These are phyloP conservation scores for Lycaon pictus DNA, from an alignment of 2,113 vertebrate species.

Conservation along the genomic window DNA sequence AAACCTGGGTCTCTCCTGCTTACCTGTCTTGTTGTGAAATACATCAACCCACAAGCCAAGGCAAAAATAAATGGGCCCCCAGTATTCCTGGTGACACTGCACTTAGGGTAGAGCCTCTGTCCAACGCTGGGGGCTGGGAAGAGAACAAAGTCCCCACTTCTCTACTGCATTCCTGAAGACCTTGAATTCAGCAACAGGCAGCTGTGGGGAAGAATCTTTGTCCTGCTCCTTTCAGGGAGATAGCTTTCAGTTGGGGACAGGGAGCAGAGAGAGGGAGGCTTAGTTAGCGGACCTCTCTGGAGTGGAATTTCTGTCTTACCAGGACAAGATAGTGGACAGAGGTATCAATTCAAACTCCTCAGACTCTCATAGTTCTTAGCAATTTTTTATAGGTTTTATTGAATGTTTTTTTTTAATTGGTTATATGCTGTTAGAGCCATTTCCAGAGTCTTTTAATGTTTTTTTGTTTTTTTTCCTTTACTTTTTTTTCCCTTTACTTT, in stretches of 20 bases:
- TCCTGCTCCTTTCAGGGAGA: neutral
- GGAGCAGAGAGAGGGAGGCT: neutral
- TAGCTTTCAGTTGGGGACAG: neutral
- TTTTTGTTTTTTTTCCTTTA: neutral
- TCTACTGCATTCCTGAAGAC: neutral
- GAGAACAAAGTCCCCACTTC: neutral
- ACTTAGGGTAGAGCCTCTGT: neutral
- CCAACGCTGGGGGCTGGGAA: no score
- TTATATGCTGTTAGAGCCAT: neutral
- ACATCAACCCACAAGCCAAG: neutral
- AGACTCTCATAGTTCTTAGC: neutral
- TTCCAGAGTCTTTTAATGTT: neutral
- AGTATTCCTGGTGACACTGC: neutral
- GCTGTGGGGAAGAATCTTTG: neutral
- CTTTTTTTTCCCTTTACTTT: no score
- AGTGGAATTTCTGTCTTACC: neutral
- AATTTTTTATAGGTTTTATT: neutral
- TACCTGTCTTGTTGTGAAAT: neutral
- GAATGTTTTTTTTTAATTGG: neutral
- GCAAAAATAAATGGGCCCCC: no score
- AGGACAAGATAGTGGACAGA: neutral
- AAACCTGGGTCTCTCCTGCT: neutral
- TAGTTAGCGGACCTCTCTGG: neutral
- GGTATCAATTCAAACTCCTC: neutral
- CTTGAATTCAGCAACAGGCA: neutral